Percentiles rank a stretch among this genome's conserved stretches.
phyloP scores from a whole-genome alignment of 2,113 vertebrate genomes.

The Sinosuthora webbiana region DNA sequence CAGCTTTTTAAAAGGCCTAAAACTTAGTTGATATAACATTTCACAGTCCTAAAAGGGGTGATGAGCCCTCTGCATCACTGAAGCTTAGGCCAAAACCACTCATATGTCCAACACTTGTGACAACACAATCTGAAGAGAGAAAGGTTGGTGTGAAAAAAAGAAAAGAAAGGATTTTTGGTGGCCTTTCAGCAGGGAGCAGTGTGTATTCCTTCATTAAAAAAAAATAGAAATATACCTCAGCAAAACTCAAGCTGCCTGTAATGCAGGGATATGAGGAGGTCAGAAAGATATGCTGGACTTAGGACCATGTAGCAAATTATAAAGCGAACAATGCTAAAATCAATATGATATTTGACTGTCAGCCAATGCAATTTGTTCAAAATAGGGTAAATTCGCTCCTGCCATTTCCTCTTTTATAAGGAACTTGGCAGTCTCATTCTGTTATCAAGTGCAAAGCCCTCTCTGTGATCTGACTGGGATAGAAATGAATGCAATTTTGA shows the following conservation, averaged over 20 bases:
- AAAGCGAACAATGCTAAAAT: slow-evolving; percentile 39
- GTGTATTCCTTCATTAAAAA: neutral
- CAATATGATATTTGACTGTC: slow-evolving; percentile 61
- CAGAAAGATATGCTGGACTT: neutral
- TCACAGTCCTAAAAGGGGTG: neutral
- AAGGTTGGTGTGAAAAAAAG: accelerated
- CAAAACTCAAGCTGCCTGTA: neutral
- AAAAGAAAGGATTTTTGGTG: accelerated
- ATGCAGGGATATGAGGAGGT: neutral
- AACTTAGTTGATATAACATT: neutral
- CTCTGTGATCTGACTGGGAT: neutral
- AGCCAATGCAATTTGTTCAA: slow-evolving; percentile 59
- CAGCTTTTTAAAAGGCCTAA: neutral
- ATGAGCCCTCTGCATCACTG: neutral
- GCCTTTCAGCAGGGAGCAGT: neutral
- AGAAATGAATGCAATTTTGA: slow-evolving; percentile 41
- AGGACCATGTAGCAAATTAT: slow-evolving; percentile 21
- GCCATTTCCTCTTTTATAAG: slow-evolving; percentile 45
- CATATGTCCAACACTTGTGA: neutral
- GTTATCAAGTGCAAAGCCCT: slow-evolving; percentile 26
- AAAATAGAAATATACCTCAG: neutral
- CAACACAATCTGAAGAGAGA: neutral
- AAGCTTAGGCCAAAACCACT: neutral
- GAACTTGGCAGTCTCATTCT: slow-evolving; percentile 22
- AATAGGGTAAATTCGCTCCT: slow-evolving; percentile 40